A percentile compares a stretch with the other conserved stretches of the same genome.
Conservation (phyloP, 1,140 invertebrate species). For the Goniozus legneri region DNA sequence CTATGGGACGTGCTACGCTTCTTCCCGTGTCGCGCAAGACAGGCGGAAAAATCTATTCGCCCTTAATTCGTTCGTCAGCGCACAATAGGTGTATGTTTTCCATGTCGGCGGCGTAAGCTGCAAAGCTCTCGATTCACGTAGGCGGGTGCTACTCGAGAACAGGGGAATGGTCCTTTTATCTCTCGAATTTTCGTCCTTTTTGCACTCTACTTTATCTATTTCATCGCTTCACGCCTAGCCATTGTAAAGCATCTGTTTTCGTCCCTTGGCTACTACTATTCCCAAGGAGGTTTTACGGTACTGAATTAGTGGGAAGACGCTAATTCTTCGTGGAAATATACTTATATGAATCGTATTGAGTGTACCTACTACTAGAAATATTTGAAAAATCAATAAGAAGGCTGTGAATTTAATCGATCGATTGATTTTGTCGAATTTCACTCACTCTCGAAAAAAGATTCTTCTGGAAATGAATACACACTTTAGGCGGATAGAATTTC, state of each 20-base stretch:
- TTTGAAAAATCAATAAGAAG: too few relatives aligned
- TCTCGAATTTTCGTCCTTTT: constrained; percentile 10
- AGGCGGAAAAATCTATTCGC: constrained; percentile 22
- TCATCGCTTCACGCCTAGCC: not conserved
- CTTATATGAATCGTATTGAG: too few relatives aligned
- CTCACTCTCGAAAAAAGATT: too few relatives aligned
- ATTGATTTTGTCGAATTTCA: too few relatives aligned
- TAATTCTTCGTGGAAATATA: too few relatives aligned
- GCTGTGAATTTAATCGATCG: too few relatives aligned
- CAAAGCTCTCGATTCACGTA: constrained; percentile 15
- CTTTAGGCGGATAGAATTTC: too few relatives aligned
- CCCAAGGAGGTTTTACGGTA: too few relatives aligned
- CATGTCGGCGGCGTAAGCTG: constrained; percentile 13
- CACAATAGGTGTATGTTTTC: constrained; percentile 26
- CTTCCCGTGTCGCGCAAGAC: not conserved
- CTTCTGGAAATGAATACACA: too few relatives aligned
- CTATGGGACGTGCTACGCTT: constrained; percentile 11
- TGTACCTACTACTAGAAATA: too few relatives aligned
- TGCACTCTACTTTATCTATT: not conserved
- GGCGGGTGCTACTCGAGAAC: constrained; percentile 13
- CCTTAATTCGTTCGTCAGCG: constrained; percentile 26
- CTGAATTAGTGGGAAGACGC: too few relatives aligned
- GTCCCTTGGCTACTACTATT: too few relatives aligned
- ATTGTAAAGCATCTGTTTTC: not conserved
- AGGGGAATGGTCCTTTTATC: constrained; percentile 8